These are phyloP conservation scores for Karalla daura DNA, from an alignment of 2,797 vertebrate genomes.

Conservation along the genomic window DNA sequence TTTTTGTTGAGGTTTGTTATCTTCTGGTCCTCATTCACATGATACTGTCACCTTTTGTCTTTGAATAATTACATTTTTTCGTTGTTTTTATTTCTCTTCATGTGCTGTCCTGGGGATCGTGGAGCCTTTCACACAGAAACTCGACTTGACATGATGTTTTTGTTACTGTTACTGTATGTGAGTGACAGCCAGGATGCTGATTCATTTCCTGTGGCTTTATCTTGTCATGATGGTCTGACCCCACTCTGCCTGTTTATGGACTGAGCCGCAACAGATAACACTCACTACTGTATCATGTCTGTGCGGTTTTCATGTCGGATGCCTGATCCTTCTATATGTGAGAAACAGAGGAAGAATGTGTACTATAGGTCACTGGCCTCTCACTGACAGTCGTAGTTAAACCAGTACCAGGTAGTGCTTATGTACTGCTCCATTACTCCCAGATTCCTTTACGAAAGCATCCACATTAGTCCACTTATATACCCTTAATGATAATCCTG, in stretches of 20 bases:
- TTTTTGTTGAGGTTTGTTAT: too few species aligned
- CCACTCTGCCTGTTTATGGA: slow-evolving; percentile 6
- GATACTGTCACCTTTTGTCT: too few species aligned
- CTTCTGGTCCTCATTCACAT: too few species aligned
- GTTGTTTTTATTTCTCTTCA: not conserved
- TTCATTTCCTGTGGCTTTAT: slow-evolving; percentile 73
- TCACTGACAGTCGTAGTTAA: not conserved
- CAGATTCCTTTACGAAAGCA: not conserved
- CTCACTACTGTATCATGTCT: not conserved
- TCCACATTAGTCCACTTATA: not conserved
- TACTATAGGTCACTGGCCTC: not conserved
- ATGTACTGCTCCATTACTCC: not conserved
- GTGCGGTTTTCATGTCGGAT: slow-evolving; percentile 9
- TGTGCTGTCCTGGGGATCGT: not conserved
- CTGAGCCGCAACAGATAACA: slow-evolving; percentile 33
- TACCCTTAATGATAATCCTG: too few species aligned
- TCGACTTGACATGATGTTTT: not conserved
- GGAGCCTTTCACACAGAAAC: not conserved
- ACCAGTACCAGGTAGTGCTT: not conserved
- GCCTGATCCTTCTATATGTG: not conserved
- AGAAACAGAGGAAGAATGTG: not conserved
- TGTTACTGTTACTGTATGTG: not conserved
- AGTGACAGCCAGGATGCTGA: slow-evolving; percentile 26
- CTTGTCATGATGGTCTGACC: slow-evolving; percentile 18
- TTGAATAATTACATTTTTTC: not conserved